Evolutionary conservation across 2,113 vertebrate genomes (phyloP).

Genomic region (Rhadina sibilatrix): DNA sequence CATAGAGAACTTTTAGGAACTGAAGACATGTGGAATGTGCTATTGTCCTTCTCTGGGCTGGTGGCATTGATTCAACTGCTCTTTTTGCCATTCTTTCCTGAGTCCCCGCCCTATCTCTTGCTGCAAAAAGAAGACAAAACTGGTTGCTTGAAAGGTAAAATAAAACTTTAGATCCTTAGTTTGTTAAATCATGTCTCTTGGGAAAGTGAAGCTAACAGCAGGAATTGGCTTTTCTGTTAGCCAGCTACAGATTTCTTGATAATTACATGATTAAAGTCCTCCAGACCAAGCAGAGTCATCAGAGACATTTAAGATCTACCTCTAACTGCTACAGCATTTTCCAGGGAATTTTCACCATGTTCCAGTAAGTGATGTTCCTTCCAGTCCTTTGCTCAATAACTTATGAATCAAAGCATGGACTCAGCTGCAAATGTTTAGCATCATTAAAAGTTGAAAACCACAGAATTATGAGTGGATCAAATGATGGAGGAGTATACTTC

Average conservation of each 20-base stretch:
- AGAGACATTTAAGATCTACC: neutral
- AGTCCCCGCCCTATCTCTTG: conserved; percentile 72
- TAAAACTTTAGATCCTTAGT: neutral
- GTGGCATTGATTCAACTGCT: conserved; percentile 77
- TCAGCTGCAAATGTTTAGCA: neutral
- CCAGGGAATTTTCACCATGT: neutral
- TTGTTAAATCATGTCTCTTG: neutral
- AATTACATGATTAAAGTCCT: neutral
- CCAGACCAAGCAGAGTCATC: neutral
- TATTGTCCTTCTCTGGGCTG: conserved; percentile 66
- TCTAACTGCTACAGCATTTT: neutral
- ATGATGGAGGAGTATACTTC: neutral
- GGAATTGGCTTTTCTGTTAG: neutral
- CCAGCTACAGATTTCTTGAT: neutral
- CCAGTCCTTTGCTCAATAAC: neutral
- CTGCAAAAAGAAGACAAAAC: conserved; percentile 77
- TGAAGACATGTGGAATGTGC: conserved; percentile 81
- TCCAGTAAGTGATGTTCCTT: neutral
- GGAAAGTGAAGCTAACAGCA: neutral
- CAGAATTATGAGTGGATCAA: neutral
- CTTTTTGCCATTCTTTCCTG: conserved; percentile 72
- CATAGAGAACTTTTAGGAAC: conserved; percentile 82
- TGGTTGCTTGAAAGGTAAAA: conserved; percentile 73
- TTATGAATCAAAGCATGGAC: neutral
- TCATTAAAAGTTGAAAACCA: neutral